phyloP scores from a whole-genome alignment of 2,797 vertebrate genomes.

The Poeciliopsis presidionis region DNA sequence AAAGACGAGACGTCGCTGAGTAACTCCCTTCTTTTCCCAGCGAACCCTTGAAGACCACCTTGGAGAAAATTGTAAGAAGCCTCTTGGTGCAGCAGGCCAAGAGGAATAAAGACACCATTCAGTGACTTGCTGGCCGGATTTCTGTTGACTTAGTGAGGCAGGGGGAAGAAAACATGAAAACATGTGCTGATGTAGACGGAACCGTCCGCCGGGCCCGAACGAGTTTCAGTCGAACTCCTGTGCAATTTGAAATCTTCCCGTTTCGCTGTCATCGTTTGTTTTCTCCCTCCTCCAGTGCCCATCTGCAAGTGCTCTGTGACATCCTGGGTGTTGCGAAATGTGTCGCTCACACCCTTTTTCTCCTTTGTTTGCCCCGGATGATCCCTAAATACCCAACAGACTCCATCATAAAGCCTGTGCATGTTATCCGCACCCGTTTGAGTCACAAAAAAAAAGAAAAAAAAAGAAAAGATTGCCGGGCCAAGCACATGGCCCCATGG shows the following conservation, averaged over 20 bases:
- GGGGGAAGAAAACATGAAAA: conserved; percentile 73
- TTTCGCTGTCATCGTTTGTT: not conserved
- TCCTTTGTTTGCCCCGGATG: conserved; percentile 59
- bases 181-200: conserved; percentile 68
- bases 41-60: conserved; percentile 68
- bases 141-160: conserved; percentile 70
- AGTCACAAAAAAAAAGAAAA: conserved; percentile 57
- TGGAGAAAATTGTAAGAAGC: conserved; percentile 58
- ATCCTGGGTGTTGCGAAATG: conserved; percentile 20
- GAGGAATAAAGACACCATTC: conserved; percentile 77
- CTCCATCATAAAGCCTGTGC: conserved; percentile 42
- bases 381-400: conserved; percentile 52
- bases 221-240: conserved; percentile 43
- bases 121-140: conserved; percentile 61
- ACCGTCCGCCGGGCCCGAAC: conserved; percentile 31
- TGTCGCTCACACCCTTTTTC: conserved; percentile 39
- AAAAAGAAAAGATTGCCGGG: conserved; percentile 38
- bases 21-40: conserved; percentile 47
- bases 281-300: conserved; percentile 27
- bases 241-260: conserved; percentile 29
- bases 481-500: conserved; percentile 27
- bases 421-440: conserved; percentile 64
- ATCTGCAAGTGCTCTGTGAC: conserved; percentile 31
- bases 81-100: conserved; percentile 46
- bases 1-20: conserved; percentile 34